Evolutionary conservation across 2,888 invertebrate species (phyloP).

Genomic region (Muschampia plurimacula): DNA sequence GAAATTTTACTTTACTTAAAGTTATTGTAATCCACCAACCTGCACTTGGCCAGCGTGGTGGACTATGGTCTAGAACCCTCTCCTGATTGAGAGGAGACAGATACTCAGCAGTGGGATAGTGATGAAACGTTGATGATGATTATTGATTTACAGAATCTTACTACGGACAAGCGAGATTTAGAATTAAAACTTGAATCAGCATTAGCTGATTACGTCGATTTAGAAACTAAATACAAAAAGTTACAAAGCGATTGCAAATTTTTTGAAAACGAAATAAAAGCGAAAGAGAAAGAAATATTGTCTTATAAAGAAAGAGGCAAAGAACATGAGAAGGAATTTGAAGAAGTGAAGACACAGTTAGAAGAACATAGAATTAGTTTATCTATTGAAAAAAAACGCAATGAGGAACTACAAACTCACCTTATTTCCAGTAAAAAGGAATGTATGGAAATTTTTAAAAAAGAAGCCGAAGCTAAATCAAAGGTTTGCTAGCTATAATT

Average conservation of each 20-base stretch:
- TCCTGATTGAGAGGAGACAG: no score
- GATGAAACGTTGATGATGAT: no score
- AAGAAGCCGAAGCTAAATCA: constrained; percentile 76
- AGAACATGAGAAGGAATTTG: constrained; percentile 60
- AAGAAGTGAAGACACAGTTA: constrained; percentile 57
- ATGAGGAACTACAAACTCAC: constrained; percentile 65
- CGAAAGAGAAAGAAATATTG: constrained; percentile 75
- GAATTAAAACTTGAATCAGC: constrained; percentile 84
- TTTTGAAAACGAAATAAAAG: constrained; percentile 63
- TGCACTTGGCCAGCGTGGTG: no score
- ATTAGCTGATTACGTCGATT: constrained; percentile 80
- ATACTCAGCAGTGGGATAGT: no score
- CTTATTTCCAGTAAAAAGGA: constrained; percentile 66
- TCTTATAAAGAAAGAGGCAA: constrained; percentile 72
- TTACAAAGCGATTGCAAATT: constrained; percentile 54
- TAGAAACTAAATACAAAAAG: constrained; percentile 74
- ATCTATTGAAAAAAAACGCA: constrained; percentile 65
- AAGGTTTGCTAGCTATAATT: constrained; percentile 57
- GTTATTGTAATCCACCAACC: no score
- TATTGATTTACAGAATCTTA: constrained; percentile 62
- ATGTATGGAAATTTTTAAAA: constrained; percentile 62
- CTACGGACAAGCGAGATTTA: constrained; percentile 80
- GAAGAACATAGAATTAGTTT: constrained; percentile 69
- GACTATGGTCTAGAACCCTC: no score
- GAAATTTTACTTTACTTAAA: no score